Evolutionary conservation across 2,888 invertebrate genomes (phyloP).

Genomic region (Agrotis clavis): DNA sequence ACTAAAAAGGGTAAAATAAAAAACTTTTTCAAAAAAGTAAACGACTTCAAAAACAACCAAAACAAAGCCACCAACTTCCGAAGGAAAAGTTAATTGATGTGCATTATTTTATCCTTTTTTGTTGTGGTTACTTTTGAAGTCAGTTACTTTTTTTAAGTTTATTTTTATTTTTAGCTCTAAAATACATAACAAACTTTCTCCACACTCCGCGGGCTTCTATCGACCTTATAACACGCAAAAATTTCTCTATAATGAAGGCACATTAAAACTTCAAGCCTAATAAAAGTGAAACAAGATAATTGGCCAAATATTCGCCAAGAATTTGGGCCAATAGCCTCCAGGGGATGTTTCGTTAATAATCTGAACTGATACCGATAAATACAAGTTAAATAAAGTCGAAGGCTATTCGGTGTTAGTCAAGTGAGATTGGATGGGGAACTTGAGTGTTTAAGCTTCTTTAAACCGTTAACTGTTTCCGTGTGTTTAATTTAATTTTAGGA

Average conservation of each 20-base stretch:
- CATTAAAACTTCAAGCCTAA: constrained; percentile 43
- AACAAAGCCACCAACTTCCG: too few relatives aligned
- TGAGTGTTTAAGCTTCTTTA: constrained; percentile 13
- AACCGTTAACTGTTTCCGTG: constrained; percentile 10
- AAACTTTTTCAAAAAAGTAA: too few relatives aligned
- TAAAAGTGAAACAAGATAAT: constrained; percentile 44
- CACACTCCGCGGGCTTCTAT: background rate
- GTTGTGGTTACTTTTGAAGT: too few relatives aligned
- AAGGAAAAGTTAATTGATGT: too few relatives aligned
- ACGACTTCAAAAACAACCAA: too few relatives aligned
- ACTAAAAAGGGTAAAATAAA: too few relatives aligned
- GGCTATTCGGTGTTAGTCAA: constrained; percentile 41
- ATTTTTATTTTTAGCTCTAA: background rate
- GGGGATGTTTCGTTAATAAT: constrained; percentile 53
- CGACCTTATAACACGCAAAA: constrained; percentile 1
- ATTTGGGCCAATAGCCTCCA: constrained; percentile 36
- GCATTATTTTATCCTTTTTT: too few relatives aligned
- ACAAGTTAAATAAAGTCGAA: constrained; percentile 49
- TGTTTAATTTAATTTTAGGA: background rate
- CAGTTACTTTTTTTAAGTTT: too few relatives aligned
- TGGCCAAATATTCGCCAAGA: constrained; percentile 38
- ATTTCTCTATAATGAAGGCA: constrained; percentile 35
- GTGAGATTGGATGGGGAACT: constrained; percentile 34
- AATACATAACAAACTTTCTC: background rate
- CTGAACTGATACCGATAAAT: constrained; percentile 38